These are phyloP conservation scores for Capreolus pygargus DNA, from an alignment of 2,113 vertebrate species.

Conservation along the genomic window DNA sequence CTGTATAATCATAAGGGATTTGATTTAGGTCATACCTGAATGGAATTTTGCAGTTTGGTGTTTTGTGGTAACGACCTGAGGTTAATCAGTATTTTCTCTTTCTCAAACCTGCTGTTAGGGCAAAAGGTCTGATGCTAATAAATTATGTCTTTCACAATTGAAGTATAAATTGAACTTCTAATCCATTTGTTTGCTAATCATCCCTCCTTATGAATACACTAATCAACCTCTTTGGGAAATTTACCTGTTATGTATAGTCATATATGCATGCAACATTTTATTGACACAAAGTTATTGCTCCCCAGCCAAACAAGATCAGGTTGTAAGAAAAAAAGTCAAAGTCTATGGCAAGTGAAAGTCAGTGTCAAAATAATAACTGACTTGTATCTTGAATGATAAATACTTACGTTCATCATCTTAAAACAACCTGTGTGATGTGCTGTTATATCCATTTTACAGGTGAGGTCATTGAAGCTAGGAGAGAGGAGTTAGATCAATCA, in stretches of 20 bases:
- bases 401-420: background rate
- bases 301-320: background rate
- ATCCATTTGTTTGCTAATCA: constrained; percentile 17
- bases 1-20: background rate
- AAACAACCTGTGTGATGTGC: background rate
- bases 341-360: background rate
- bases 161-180: constrained; percentile 33
- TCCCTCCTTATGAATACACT: background rate
- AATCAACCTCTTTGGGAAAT: background rate
- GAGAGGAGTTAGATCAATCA: background rate
- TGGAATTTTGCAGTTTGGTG: constrained; percentile 22
- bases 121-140: constrained; percentile 19
- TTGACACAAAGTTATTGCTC: background rate
- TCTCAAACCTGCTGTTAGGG: constrained; percentile 21
- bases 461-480: background rate
- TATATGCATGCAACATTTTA: background rate
- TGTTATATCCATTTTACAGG: background rate
- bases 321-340: background rate
- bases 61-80: constrained; percentile 44
- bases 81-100: constrained; percentile 47
- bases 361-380: background rate
- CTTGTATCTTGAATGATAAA: background rate
- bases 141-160: constrained; percentile 10
- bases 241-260: background rate
- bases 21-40: background rate